Base-by-base conservation (phyloP, 2,797 vertebrate genomes). In the Tapera naevia region DNA sequence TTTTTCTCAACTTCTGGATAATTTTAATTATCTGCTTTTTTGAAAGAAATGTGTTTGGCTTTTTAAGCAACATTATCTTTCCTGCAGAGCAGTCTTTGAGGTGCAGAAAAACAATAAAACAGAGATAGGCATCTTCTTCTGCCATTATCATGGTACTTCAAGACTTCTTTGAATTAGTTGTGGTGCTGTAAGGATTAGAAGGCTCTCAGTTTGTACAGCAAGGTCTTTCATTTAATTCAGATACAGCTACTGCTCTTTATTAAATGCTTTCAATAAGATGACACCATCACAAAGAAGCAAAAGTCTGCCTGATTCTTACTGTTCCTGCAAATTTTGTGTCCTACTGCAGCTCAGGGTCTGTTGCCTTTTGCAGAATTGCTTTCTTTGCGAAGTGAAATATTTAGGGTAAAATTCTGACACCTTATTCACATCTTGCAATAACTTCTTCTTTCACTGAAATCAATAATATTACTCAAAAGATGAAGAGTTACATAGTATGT, bases 71-170 rank as follows among this genome's bases (percentile, higher is more conserved):
- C 37, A 27, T 87, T 80, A 70, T 81, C 78, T 91, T 88, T 43
- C 48, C 58, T 18, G 37, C 61, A 74, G 60, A 85, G 30, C 10
- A 4, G 74, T 80, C 78, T 96, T 96, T 96, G 89, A 95, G 80
- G 82, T 86, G 39, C 48, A 82, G 57, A 86, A 89, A 94, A 60
- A 22, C 54, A 94, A 62, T 93, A 89, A 93, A 48, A 56, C 11
- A 81, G 33, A 91, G 91, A 96, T 94, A 95, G 33, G 28, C 58
- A 93, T 96, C 96, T 93, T 71, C 83, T 78, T 66, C 41, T 65
- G 48, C 83, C 75, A 67, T 92, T 93, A 74, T 82, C 3, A 1
- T 70, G 86, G 70, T 75, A 85, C 80, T 96, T 95, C 57, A 83
- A 93, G 58, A 58, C 16, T 88, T 86, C 91, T 95, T 94, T 91